These are phyloP conservation scores for Drosophila insularis DNA, from an alignment of 1,140 invertebrate genomes.

Conservation along the genomic window DNA sequence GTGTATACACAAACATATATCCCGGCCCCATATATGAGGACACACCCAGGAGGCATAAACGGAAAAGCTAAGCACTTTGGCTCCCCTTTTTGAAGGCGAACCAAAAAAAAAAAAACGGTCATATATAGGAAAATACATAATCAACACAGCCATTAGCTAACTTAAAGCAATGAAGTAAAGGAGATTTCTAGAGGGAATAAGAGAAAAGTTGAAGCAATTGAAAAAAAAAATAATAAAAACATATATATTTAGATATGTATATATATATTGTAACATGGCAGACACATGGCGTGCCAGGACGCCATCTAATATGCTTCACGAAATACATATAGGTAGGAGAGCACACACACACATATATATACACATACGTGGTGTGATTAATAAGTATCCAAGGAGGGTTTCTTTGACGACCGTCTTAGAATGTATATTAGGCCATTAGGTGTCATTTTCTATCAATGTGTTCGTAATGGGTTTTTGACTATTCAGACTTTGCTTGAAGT, in stretches of 20 bases:
- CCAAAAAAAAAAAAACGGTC: neutral
- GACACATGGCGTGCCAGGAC: conserved; percentile 36
- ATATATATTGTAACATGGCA: conserved; percentile 18
- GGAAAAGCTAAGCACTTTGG: neutral
- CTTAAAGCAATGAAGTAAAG: conserved; percentile 36
- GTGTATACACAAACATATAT: neutral
- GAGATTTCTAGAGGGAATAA: neutral
- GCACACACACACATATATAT: neutral
- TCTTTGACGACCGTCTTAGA: no score
- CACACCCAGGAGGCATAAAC: conserved; percentile 34
- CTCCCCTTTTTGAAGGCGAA: neutral
- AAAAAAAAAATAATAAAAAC: conserved; percentile 43
- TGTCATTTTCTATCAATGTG: no score
- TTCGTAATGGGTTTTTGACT: no score
- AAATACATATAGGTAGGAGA: neutral
- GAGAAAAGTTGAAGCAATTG: conserved; percentile 48
- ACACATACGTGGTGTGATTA: neutral
- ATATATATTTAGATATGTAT: no score
- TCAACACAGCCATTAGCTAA: conserved; percentile 75
- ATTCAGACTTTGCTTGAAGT: no score
- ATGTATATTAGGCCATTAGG: no score
- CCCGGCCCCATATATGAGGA: conserved; percentile 6
- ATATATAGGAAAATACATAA: conserved; percentile 55
- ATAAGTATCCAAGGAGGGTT: neutral
- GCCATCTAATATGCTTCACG: conserved; percentile 2